A percentile compares a stretch with the other conserved stretches of the same genome.
Evolutionary conservation across 2,113 vertebrate species (phyloP).

Genomic region (Lonchura striata): DNA sequence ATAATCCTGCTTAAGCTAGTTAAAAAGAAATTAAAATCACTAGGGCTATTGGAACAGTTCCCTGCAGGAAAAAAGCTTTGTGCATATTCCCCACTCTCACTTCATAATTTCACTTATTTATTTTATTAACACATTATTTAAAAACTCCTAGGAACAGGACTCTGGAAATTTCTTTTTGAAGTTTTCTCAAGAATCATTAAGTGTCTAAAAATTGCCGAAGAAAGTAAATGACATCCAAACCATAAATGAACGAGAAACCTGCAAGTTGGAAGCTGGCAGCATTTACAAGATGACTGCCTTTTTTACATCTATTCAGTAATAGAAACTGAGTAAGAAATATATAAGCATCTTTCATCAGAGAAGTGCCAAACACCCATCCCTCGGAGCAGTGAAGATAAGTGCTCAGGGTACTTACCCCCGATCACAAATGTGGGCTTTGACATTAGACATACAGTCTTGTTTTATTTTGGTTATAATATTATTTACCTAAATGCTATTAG

Average conservation of each 20-base stretch:
- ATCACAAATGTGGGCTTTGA: not conserved
- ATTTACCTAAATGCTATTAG: not conserved
- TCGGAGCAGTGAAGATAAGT: not conserved
- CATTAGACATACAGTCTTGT: rapidly evolving
- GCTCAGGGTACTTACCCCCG: not conserved
- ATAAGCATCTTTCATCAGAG: not conserved
- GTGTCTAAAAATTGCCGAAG: not conserved
- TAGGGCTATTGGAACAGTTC: not conserved
- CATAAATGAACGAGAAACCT: not conserved
- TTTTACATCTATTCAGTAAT: not conserved
- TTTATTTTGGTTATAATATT: not conserved
- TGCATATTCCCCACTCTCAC: not conserved
- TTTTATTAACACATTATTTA: not conserved
- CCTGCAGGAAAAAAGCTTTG: not conserved
- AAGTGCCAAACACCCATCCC: not conserved
- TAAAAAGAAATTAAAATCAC: not conserved
- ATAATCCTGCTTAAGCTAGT: not conserved
- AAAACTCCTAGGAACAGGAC: not conserved
- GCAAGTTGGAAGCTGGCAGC: not conserved
- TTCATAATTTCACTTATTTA: not conserved
- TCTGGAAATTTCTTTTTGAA: not conserved
- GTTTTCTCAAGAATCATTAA: not conserved
- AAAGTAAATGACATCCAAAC: not conserved
- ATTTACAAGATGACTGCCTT: not conserved
- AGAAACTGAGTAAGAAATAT: not conserved